Base-by-base conservation (phyloP, 2,113 vertebrate genomes). In the Eidolon helvum region DNA sequence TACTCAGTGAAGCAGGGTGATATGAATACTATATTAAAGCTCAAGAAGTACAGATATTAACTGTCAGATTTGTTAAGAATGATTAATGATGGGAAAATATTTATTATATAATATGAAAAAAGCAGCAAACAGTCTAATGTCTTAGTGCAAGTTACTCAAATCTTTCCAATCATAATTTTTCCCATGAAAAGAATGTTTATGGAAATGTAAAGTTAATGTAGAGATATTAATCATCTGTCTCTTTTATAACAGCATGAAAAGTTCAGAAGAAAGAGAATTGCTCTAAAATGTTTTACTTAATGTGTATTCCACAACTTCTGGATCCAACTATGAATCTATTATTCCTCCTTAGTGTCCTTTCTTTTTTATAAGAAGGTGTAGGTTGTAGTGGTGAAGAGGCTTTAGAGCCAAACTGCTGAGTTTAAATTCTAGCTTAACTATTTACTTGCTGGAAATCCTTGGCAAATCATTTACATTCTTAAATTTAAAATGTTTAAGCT, bases 101-200 rank as follows among this genome's bases (percentile, higher is more conserved):
- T 55, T 71, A 71, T 63, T 69, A 48, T 53, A 35, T 28, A 63
- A 38, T 45, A 77, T 45, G 22, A 57, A 33, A 53, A 93, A 91
- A 95, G 38, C 16, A 33, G 15, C 48, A 38, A n/a, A 68, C n/a
- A 59, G 10, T 66, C 30, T 19, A n/a, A 30, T 59, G 16, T 91
- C 30, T 89, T 96, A 77, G 68, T 33, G 24, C 45, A 85, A 77
- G 61, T 69, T 14, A 53, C 28, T 96, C 45, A 92, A 89, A 61
- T 72, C 66, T 89, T 30, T 66, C n/a, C 10, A 77, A 53, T 91
- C n/a, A 48, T 82, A 71, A 72, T 88, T 85, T 94, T 92, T 94
- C n/a, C 93, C 30, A 94, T 38, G 66, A 59, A 82, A 78, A 91
- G 11, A 63, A 96, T 75, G 48, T 94, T 96, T 77, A 82, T n/a